A percentile compares a stretch with the other conserved stretches of the same genome.
Conservation (phyloP, 2,113 vertebrate genomes). For the Cephalopterus ornatus region DNA sequence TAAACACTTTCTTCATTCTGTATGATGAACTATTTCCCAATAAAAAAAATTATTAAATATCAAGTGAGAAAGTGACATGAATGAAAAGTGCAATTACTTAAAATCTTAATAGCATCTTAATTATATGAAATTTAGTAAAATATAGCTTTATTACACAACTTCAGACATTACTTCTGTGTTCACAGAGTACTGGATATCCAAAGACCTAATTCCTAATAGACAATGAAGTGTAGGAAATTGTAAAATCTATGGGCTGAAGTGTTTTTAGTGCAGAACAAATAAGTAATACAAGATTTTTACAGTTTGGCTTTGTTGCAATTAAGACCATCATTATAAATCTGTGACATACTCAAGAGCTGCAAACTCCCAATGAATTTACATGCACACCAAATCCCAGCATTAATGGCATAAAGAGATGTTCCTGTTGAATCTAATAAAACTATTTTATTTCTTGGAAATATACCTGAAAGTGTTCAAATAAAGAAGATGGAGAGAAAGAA, state of each 20-base stretch:
- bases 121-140: no score
- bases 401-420: not conserved
- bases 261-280: not conserved
- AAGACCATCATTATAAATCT: not conserved
- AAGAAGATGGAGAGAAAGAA: not conserved
- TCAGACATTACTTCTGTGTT: not conserved
- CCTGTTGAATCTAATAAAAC: not conserved
- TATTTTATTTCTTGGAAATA: not conserved
- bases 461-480: not conserved
- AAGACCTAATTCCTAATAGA: slow-evolving; percentile 21
- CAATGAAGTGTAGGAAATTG: slow-evolving; percentile 7
- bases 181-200: not conserved
- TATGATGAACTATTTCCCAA: not conserved
- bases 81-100: not conserved
- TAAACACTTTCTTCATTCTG: not conserved
- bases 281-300: not conserved
- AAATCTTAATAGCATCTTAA: not conserved
- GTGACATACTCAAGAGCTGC: not conserved
- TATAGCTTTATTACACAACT: not conserved
- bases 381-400: not conserved
- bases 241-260: slow-evolving; percentile 1
- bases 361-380: not conserved
- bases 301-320: not conserved
- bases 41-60: not conserved
- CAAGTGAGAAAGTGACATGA: not conserved